Evolutionary conservation across 92 coral and sea anemone species (phyloP), one percentile per base, ranked within the genome.

Genomic region (Porites cylindrica): DNA sequence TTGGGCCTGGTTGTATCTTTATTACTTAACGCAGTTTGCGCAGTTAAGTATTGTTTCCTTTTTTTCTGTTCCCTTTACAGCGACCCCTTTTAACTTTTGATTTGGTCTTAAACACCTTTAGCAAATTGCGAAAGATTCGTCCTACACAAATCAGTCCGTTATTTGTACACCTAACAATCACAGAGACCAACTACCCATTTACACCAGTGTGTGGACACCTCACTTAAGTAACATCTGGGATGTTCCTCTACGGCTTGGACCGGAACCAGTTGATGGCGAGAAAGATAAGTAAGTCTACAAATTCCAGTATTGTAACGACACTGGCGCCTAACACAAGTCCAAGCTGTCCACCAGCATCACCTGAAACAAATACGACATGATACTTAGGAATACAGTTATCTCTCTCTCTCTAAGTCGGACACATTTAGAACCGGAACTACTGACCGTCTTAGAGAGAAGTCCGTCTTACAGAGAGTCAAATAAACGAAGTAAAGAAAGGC

Each of bases 291-390:
- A 92, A 84, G 76, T 92, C 95, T 17, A 90, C 12, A 50, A 92
- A 32, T 75, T 92, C 95, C 71, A 92, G 50, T 52, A 92, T 21
- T 8, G 95, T 92, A 61, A 92, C 90, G 67, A 90, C 76, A 60
- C 95, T 92, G 47, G 95, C 95, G 9, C 95, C 95, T 59, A 92
- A 70, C 2, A 92, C 95, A 23, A 92, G 91, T 1, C 93, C 93
- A 10, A 92, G 83, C 84, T 92, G 95, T 3, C 95, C 95, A 59
- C 95, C 95, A 8, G 81, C 95, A 20, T 89, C 91, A 77, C 95
- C 95, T 92, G 52, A 53, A 71, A 78, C 12, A 4, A 64, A 61
- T 8, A n/a, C 6, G 23, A 1, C 4, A 26, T 70, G 6, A 24
- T 56, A 14, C 8, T 56, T 56, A 56, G 3, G 16, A 56, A 56